A percentile compares a stretch with the other conserved stretches of the same genome.
phyloP scores from a whole-genome alignment of 2,113 vertebrate species.

The Cinclus mexicanus region DNA sequence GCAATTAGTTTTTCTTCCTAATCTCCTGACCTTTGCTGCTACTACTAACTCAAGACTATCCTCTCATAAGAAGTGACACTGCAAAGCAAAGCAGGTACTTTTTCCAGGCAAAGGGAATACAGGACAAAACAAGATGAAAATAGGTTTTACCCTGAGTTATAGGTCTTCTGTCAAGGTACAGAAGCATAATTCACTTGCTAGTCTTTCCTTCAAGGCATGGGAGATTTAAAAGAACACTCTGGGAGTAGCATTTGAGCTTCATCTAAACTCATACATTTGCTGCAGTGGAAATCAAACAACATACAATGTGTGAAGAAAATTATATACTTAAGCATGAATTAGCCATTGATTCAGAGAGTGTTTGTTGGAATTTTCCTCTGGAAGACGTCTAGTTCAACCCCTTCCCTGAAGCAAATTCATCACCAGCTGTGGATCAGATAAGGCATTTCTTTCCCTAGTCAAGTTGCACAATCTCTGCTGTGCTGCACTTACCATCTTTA shows the following conservation, averaged over 20 bases:
- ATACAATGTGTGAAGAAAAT: neutral
- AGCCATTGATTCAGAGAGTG: neutral
- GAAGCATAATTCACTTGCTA: constrained; percentile 4
- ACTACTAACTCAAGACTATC: constrained; percentile 54
- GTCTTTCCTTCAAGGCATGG: constrained; percentile 1
- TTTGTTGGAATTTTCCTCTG: neutral
- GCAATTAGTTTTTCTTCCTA: constrained; percentile 58
- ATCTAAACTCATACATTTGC: neutral
- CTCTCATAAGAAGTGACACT: constrained; percentile 26
- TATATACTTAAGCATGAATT: constrained; percentile 9
- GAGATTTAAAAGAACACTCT: neutral
- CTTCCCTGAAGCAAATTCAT: neutral
- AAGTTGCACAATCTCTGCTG: neutral
- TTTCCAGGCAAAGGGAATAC: constrained; percentile 15
- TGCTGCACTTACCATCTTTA: neutral
- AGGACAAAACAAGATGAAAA: constrained; percentile 15
- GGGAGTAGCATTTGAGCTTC: neutral
- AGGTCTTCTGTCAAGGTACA: constrained; percentile 24
- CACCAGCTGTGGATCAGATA: neutral
- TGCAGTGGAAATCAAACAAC: constrained; percentile 2
- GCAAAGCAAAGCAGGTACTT: constrained; percentile 35
- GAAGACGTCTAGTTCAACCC: neutral
- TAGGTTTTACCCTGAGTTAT: neutral
- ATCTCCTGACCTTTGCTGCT: constrained; percentile 62
- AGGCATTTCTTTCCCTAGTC: neutral